A percentile compares a stretch with the other conserved stretches of the same genome.
Conservation (phyloP, 2,888 invertebrate species). For the Nephrocerus scutellatus region DNA sequence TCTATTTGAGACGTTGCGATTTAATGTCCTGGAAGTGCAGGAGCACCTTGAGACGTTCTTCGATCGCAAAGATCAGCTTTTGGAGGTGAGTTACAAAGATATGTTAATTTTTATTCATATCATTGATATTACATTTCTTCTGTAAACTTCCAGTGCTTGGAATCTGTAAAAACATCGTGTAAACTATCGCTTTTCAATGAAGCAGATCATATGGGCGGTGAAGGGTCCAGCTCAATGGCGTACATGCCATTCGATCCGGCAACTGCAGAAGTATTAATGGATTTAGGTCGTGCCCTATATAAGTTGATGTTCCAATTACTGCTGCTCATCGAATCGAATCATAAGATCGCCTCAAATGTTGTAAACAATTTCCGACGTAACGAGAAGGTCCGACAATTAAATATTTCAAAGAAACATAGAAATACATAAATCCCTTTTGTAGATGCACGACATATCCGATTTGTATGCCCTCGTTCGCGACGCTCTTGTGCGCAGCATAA, state of each 20-base stretch:
- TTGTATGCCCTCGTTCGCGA: slow-evolving; percentile 55
- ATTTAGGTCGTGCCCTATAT: slow-evolving; percentile 80
- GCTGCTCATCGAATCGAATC: slow-evolving; percentile 78
- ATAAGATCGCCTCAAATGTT: slow-evolving; percentile 70
- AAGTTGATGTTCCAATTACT: slow-evolving; percentile 89
- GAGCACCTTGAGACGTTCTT: slow-evolving; percentile 94
- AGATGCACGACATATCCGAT: slow-evolving; percentile 59
- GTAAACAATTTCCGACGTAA: slow-evolving; percentile 53
- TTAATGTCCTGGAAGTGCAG: slow-evolving; percentile 84
- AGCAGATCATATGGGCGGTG: slow-evolving; percentile 47
- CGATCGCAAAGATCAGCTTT: slow-evolving; percentile 82
- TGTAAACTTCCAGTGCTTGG: slow-evolving; percentile 56
- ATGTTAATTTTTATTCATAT: neutral
- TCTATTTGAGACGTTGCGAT: slow-evolving; percentile 76
- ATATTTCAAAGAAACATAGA: neutral
- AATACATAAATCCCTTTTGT: slow-evolving; percentile 11
- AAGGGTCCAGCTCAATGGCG: slow-evolving; percentile 32
- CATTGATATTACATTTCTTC: neutral
- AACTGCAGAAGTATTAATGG: slow-evolving; percentile 66
- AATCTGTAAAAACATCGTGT: slow-evolving; percentile 72
- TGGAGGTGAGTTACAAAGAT: slow-evolving; percentile 55
- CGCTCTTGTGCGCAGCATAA: slow-evolving; percentile 53
- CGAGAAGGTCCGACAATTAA: slow-evolving; percentile 49
- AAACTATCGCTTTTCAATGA: slow-evolving; percentile 69
- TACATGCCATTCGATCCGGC: slow-evolving; percentile 51